Evolutionary conservation across 2,888 invertebrate species (phyloP).

Genomic region (Xanthostigma xanthostigma): DNA sequence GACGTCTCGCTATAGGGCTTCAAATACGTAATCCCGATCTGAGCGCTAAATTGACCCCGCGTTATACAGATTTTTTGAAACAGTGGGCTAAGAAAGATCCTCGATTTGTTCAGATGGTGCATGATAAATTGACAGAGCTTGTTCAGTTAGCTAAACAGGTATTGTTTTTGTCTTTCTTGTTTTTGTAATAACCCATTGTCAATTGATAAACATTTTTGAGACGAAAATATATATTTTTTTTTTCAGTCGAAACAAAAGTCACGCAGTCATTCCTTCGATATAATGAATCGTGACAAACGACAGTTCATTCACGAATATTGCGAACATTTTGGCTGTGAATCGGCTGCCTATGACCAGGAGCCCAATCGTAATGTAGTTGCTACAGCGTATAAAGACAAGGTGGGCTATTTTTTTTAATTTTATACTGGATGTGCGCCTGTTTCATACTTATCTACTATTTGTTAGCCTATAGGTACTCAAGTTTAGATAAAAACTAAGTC

Average conservation of each 20-base stretch:
- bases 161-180: conserved; percentile 13
- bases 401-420: conserved; percentile 20
- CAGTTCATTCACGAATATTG: conserved; percentile 89
- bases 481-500: too few species aligned
- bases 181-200: background rate
- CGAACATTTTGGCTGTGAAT: conserved; percentile 87
- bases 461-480: too few species aligned
- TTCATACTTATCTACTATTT: too few species aligned
- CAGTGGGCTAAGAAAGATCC: conserved; percentile 70
- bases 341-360: conserved; percentile 87
- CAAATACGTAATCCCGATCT: conserved; percentile 87
- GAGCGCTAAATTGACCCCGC: conserved; percentile 60
- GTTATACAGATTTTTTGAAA: conserved; percentile 76
- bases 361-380: conserved; percentile 93
- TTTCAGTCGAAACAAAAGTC: conserved; percentile 61
- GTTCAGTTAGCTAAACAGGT: conserved; percentile 80
- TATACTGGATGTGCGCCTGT: background rate
- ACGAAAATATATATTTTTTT: background rate
- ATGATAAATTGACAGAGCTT: conserved; percentile 69
- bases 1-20: conserved; percentile 75
- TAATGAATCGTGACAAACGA: conserved; percentile 86
- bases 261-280: conserved; percentile 74
- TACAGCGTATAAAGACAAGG: conserved; percentile 68
- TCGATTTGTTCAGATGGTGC: conserved; percentile 63
- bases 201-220: too few species aligned